Percentiles rank a stretch among this genome's conserved stretches.
Evolutionary conservation across 2,113 vertebrate species (phyloP).

Genomic region (Corythaixoides concolor): DNA sequence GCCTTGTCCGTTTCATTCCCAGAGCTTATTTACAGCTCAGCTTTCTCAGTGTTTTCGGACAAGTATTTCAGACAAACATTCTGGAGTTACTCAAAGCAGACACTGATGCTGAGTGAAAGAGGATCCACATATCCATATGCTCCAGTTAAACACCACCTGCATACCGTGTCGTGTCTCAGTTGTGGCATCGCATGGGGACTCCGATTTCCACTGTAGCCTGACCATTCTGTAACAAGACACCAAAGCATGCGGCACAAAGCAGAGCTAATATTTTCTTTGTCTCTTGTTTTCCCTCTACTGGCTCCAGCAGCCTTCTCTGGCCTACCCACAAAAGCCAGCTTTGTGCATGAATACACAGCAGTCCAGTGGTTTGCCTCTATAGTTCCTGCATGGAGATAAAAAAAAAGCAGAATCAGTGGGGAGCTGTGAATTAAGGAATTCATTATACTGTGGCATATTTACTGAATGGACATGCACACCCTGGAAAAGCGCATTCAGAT

Average conservation of each 20-base stretch:
- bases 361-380: not conserved
- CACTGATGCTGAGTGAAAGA: not conserved
- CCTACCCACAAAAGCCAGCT: not conserved
- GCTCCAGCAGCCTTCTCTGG: not conserved
- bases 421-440: not conserved
- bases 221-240: not conserved
- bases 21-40: not conserved
- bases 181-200: not conserved
- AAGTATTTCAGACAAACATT: not conserved
- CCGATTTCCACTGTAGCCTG: not conserved
- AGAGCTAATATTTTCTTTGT: constrained; percentile 6
- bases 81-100: not conserved
- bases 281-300: not conserved
- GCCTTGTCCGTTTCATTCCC: not conserved
- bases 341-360: not conserved
- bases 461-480: not conserved
- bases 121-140: not conserved
- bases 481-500: not conserved
- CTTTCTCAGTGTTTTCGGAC: not conserved
- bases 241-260: not conserved
- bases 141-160: not conserved
- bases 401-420: not conserved
- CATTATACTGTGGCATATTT: not conserved
- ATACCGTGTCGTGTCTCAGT: not conserved
- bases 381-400: not conserved